Evolutionary conservation across 2,113 vertebrate species (phyloP), one percentile per base, ranked within the genome.

Genomic region (Vicugna pacos): DNA sequence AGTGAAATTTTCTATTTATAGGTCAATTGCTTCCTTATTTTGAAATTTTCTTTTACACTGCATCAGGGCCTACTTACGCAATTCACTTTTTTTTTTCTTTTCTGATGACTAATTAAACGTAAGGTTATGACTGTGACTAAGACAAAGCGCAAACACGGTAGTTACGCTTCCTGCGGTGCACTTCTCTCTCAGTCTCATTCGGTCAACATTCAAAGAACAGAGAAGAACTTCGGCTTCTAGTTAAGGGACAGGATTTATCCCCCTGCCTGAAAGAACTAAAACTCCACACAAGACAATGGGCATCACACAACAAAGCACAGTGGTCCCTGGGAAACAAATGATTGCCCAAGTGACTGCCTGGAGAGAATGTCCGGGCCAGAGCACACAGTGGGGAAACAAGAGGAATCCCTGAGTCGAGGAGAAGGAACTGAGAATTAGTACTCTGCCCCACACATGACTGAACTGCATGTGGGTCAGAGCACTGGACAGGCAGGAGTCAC

Each of bases 61-160:
- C 2, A 19, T 89, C 35, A 62, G 17, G n/a, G n/a, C 12, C 90
- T 54, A 46, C 69, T 80, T 76, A 50, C 0, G 6, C 26, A 76
- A 91, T 42, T 75, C 92, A 87, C 28, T 62, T 60, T 84, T 54
- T 42, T 60, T 84, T 54, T 42, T 60, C 52, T 65, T 69, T 72
- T 89, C 50, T 50, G 60, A 72, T 67, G 75, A 89, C 72, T 92
- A 77, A 72, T 16, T 79, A 73, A 79, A 84, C 83, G 69, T 73
- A 83, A 86, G 17, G 26, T 84, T 77, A 86, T 42, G 48, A 16
- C 14, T 46, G 8, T 8, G 93, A 77, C 42, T 56, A 64, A 60
- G 42, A 62, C 35, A 52, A 75, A 89, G 30, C 7, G 20, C 20
- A 50, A 70, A 46, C 14, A 22, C 0, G 15, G 15, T 14, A 52